Base-by-base conservation (phyloP, 92 coral and sea anemone species). In the Phymanthus crucifer region DNA sequence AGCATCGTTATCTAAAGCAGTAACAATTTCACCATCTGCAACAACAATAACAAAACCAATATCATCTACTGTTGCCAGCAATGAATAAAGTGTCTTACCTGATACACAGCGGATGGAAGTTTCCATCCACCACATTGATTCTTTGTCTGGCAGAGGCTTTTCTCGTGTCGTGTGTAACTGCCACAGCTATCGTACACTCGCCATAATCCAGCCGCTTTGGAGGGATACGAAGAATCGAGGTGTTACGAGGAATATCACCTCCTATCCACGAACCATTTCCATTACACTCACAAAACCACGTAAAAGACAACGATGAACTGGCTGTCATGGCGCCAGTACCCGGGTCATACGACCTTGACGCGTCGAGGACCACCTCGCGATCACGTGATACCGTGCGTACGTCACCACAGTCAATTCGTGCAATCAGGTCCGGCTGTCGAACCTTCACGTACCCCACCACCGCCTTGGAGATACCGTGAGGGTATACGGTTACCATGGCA, bases 301-400 rank as follows among this genome's bases (percentile, higher is more conserved):
- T 78, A 85, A 87, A 95, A 6, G 36, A 69, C 50, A 94, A 78
- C 19, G 36, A 48, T 1, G 35, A 10, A 50, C 54, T 58, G 11
- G 33, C 75, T 17, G 47, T 52, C 32, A 72, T 66, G 29, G 77
- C 36, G 54, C 84, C n/a, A n/a, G n/a, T 70, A 31, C 85, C 83
- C 65, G 97, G 97, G 72, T 93, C 94, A 45, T 89, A 80, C 34
- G 97, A 93, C 45, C 64, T 27, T 13, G 94, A 86, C 16, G 94
- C 98, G 46, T 90, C 70, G 9, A 95, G 58, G 26, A 83, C 71
- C 66, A 89, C 80, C 7, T 83, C 80, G 34, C 77, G 71, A 71
- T 78, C 66, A 82, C 88, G 78, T 64, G 99, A 84, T 80, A 87
- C 87, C 70, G 80, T 88, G 35, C 97, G 89, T 37, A 65, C 54